These are phyloP conservation scores for Potamarius usumacintae DNA, from an alignment of 2,113 vertebrate species.

Conservation along the genomic window DNA sequence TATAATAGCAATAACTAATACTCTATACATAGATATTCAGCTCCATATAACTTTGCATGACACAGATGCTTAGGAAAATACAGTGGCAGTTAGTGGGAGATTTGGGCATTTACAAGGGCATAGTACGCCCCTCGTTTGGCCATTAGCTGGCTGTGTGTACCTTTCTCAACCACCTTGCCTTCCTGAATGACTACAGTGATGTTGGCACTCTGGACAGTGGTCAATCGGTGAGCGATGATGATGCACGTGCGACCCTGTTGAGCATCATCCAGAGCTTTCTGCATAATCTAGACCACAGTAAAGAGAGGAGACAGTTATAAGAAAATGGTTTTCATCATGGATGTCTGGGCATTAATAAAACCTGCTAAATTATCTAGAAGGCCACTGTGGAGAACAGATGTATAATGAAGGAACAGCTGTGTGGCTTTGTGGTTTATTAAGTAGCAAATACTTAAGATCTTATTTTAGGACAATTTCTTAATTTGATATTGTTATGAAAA, in stretches of 20 bases:
- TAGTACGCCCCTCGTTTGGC: slow-evolving; percentile 74
- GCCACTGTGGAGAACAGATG: neutral
- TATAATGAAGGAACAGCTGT: neutral
- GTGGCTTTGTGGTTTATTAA: neutral
- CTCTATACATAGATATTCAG: neutral
- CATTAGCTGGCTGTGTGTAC: slow-evolving; percentile 80
- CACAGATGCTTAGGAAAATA: neutral
- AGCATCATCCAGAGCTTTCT: slow-evolving; percentile 78
- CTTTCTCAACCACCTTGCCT: slow-evolving; percentile 71
- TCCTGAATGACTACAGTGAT: slow-evolving; percentile 74
- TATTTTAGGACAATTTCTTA: neutral
- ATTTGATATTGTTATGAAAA: neutral
- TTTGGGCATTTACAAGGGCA: slow-evolving; percentile 76
- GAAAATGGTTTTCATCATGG: no score
- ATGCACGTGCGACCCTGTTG: slow-evolving; percentile 78
- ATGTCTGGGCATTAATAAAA: neutral
- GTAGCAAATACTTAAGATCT: neutral
- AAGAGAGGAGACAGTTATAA: slow-evolving; percentile 1
- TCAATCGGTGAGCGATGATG: slow-evolving; percentile 78
- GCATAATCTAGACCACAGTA: slow-evolving; percentile 69
- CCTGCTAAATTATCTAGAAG: neutral
- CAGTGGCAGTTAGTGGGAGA: slow-evolving; percentile 39
- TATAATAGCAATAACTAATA: neutral
- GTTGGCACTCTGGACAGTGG: slow-evolving; percentile 80
- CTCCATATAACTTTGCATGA: neutral